These are phyloP conservation scores for Myopa testacea DNA, from an alignment of 2,888 invertebrate species.

Conservation along the genomic window DNA sequence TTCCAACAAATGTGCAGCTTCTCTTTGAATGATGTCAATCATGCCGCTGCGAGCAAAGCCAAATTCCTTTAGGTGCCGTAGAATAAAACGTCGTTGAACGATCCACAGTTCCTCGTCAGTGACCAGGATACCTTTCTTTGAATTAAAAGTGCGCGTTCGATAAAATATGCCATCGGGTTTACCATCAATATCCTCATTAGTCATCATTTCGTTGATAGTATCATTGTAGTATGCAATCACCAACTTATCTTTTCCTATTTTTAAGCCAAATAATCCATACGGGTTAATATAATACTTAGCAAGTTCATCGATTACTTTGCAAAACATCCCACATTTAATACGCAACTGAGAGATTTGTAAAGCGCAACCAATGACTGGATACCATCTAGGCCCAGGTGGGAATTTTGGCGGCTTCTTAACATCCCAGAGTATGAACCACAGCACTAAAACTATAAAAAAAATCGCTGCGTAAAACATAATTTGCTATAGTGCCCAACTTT, in stretches of 20 bases:
- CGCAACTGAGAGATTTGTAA: conserved; percentile 75
- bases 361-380: conserved; percentile 83
- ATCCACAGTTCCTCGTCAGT: conserved; percentile 79
- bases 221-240: conserved; percentile 78
- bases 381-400: conserved; percentile 86
- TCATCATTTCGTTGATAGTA: conserved; percentile 80
- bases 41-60: conserved; percentile 85
- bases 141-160: conserved; percentile 81
- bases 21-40: conserved; percentile 78
- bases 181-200: conserved; percentile 82
- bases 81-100: conserved; percentile 81
- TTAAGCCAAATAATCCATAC: conserved; percentile 75
- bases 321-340: conserved; percentile 76
- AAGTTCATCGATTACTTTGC: conserved; percentile 76
- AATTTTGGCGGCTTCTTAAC: conserved; percentile 81
- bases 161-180: conserved; percentile 83
- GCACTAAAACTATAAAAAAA: conserved; percentile 72
- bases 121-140: conserved; percentile 77
- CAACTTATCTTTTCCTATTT: conserved; percentile 81
- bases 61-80: conserved; percentile 83
- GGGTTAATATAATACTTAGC: conserved; percentile 72
- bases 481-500: neutral
- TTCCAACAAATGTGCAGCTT: conserved; percentile 75
- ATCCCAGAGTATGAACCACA: conserved; percentile 75
- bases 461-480: conserved; percentile 70